Evolutionary conservation across 2,888 invertebrate genomes (phyloP), one percentile per base, ranked within the genome.

Genomic region (Andrena marginata): DNA sequence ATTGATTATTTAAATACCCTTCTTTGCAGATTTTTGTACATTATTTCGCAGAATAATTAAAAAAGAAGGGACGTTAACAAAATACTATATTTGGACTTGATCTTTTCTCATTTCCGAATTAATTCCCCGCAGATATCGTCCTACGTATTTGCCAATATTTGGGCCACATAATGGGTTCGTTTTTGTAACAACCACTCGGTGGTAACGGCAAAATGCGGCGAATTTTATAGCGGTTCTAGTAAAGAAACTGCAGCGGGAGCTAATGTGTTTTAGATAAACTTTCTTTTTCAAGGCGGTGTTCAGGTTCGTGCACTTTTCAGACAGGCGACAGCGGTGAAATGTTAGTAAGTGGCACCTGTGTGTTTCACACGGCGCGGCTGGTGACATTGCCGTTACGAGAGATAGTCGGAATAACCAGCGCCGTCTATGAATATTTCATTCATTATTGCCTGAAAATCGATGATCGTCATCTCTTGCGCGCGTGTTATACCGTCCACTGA

Each of bases 381-480:
- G 62, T 26, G 60, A 80, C 62, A 77, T 84, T 87, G 78, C 74
- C 64, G 75, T 88, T 87, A 87, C 81, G 72, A 83, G 77, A 88
- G 70, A 85, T 78, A 73, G 72, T 78, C 82, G 80, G 85, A 89
- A 89, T 80, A 84, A 82, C 77, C 82, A 75, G 29, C 49, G 64
- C 62, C 62, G 65, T 65, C 64, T 20, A 74, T 89, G 85, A 87
- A 89, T 90, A 82, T 85, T 89, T 89, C 54, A 89, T 90, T 88
- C 80, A 84, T 89, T 87, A 84, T 88, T 89, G 49, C 60, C 62
- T 77, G 72, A 84, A 86, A 90, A 90, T 89, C 87, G 82, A 90
- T 89, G 85, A 88, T 83, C 78, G 80, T 49, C 76, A 80, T 83
- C 78, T 80, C 75, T 42, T 54, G 10, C 64, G 4, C 35, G 16